Conservation (phyloP, 1,140 invertebrate genomes). For the Trigoniulus corallinus region DNA sequence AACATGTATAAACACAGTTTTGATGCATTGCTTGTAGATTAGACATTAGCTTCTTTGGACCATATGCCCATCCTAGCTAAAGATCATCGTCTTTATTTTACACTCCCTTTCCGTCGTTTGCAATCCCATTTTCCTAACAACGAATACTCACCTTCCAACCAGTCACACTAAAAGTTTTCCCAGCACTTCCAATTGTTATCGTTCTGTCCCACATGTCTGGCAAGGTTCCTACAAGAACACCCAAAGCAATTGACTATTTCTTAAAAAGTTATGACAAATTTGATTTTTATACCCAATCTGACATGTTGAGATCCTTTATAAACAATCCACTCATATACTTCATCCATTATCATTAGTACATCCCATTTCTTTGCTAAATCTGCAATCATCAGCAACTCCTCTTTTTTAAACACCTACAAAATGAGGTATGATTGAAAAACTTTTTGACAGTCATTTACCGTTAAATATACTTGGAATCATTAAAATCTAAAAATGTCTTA, state of each 20-base stretch:
- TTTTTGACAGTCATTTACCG: conserved; percentile 31
- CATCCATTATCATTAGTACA: conserved; percentile 79
- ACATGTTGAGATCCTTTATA: conserved; percentile 74
- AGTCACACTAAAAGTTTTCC: conserved; percentile 94
- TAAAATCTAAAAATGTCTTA: conserved; percentile 29
- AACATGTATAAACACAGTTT: conserved; percentile 80
- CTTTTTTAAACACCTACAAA: conserved; percentile 28
- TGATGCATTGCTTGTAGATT: conserved; percentile 82
- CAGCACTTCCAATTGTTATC: conserved; percentile 90
- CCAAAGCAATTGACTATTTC: not conserved
- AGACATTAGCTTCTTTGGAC: conserved; percentile 54
- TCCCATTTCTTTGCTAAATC: conserved; percentile 81
- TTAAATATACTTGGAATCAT: too few species aligned
- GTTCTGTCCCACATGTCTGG: conserved; percentile 97
- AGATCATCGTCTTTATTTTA: too few species aligned
- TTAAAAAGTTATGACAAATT: not conserved
- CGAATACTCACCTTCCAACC: conserved; percentile 62
- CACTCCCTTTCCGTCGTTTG: too few species aligned
- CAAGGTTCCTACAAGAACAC: conserved; percentile 52
- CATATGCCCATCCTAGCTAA: conserved; percentile 85
- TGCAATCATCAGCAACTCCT: conserved; percentile 55
- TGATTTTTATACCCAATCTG: conserved; percentile 50
- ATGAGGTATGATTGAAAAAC: conserved; percentile 4
- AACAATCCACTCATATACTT: conserved; percentile 97
- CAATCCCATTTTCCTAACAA: too few species aligned